Evolutionary conservation across 1,140 invertebrate genomes (phyloP).

Genomic region (Drosophila nebulosa): DNA sequence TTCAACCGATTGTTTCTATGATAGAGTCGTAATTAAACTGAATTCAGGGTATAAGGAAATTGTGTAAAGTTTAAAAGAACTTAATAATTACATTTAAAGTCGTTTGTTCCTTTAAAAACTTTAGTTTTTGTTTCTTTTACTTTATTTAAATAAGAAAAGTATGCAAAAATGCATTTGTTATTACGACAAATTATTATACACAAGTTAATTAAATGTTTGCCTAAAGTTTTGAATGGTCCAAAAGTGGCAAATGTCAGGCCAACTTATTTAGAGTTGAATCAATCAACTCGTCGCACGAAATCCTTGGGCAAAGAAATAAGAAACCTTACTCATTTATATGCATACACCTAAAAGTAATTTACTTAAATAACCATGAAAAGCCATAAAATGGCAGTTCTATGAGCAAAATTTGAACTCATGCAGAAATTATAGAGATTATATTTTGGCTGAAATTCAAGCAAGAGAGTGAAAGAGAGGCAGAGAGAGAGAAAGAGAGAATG

Average conservation of each 20-base stretch:
- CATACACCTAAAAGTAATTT: constrained; percentile 1
- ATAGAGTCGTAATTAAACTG: too few relatives aligned
- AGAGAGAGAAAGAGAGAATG: too few relatives aligned
- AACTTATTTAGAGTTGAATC: background rate
- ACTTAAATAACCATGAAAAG: constrained; percentile 15
- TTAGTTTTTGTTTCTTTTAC: too few relatives aligned
- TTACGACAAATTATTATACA: too few relatives aligned
- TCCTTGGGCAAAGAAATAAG: background rate
- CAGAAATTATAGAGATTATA: constrained; percentile 60
- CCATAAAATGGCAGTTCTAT: constrained; percentile 24
- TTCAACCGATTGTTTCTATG: too few relatives aligned
- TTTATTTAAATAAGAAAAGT: too few relatives aligned
- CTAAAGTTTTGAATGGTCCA: background rate
- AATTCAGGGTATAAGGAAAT: too few relatives aligned
- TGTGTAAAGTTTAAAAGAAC: too few relatives aligned
- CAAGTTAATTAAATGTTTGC: too few relatives aligned
- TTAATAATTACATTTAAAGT: too few relatives aligned
- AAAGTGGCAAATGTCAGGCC: background rate
- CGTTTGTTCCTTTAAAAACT: too few relatives aligned
- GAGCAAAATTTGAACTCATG: constrained; percentile 14
- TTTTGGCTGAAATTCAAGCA: constrained; percentile 20
- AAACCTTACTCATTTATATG: background rate
- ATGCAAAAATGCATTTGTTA: too few relatives aligned
- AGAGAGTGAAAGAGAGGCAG: background rate
- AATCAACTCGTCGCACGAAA: background rate